Base-by-base conservation (phyloP, 1,140 invertebrate genomes). In the Epicauta chinensis region DNA sequence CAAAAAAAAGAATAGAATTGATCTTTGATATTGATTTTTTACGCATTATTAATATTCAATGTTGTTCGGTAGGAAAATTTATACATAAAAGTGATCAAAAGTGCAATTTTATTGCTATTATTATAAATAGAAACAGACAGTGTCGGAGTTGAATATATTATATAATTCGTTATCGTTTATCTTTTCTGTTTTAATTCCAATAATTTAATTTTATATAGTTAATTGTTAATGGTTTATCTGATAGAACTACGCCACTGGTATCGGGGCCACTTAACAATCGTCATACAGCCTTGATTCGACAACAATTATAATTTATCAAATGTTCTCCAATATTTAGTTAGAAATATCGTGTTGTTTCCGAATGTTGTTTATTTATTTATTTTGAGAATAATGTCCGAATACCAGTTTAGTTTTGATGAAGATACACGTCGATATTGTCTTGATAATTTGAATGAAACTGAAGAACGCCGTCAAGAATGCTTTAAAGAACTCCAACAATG, bases 401-500 rank as follows among this genome's bases (percentile, higher is more conserved):
- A 43, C 16, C 30, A 30, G 32, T 47, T 35, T 11, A 14, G 9
- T 23, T 35, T 55, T n/a, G 16, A 42, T 30, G 52, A 58, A 3
- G 15, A 44, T 1, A 16, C 38, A 9, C 42, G 29, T 31, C 16
- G 48, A 14, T 61, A 51, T 41, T 51, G 50, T 6, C 6, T 14
- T n/a, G 45, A 53, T 10, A 31, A 23, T 42, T 35, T 63, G 11
- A 55, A 58, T 35, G 61, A 63, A 57, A 65, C 55, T 5, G 55
- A 59, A 0, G 54, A 60, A 44, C 57, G 41, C 34, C 35, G 56
- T 12, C 12, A 34, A 0, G 32, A 23, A 4, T 50, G 48, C 11
- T 37, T 67, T 29, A 13, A 55, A 29, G 37, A 58, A 42, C 39
- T 67, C 7, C 56, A 47, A 39, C 10, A 14, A 32, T 67, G 65